Evolutionary conservation across 2,888 invertebrate genomes (phyloP).

Genomic region (Glaucopsyche alexis): DNA sequence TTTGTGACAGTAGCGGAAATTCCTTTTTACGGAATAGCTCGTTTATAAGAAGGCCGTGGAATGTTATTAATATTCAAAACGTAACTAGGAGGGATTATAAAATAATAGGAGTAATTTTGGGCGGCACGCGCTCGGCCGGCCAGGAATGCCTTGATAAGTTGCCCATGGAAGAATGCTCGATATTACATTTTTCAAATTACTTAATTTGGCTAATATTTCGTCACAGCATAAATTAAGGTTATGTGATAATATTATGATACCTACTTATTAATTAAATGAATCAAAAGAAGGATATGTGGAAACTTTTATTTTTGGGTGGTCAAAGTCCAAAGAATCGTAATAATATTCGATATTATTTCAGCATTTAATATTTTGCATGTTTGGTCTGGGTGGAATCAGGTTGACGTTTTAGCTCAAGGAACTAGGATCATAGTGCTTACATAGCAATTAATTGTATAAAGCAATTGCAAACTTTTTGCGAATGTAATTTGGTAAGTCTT

Average conservation of each 20-base stretch:
- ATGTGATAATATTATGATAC: neutral
- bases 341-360: too few relatives aligned
- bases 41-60: slow-evolving; percentile 64
- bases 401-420: too few relatives aligned
- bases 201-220: slow-evolving; percentile 37
- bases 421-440: too few relatives aligned
- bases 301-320: neutral
- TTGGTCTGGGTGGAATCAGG: too few relatives aligned
- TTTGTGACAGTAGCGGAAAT: slow-evolving; percentile 62
- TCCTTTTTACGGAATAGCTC: slow-evolving; percentile 63
- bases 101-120: slow-evolving; percentile 79
- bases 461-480: too few relatives aligned
- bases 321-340: neutral
- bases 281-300: neutral
- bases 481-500: too few relatives aligned
- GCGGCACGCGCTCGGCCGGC: slow-evolving; percentile 59
- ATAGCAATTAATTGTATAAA: too few relatives aligned
- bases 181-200: slow-evolving; percentile 71
- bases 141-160: slow-evolving; percentile 72
- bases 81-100: slow-evolving; percentile 78
- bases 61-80: slow-evolving; percentile 79
- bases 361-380: too few relatives aligned
- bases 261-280: neutral
- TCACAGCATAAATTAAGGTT: neutral
- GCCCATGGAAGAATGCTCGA: slow-evolving; percentile 76